Percentiles rank a stretch among this genome's conserved stretches.
Conservation (phyloP, 2,888 invertebrate genomes). For the Dioctria linearis region DNA sequence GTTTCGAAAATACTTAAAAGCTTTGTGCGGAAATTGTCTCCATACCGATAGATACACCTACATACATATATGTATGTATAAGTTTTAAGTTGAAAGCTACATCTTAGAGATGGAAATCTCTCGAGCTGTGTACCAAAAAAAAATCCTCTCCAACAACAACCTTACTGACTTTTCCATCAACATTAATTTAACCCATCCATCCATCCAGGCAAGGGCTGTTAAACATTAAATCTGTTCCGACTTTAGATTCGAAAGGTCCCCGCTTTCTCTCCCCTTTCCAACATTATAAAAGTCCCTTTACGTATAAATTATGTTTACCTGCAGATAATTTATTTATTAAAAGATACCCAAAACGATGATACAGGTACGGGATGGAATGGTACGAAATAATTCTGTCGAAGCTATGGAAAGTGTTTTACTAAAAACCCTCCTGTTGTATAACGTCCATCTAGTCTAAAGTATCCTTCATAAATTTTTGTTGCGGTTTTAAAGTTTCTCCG, state of each 20-base stretch:
- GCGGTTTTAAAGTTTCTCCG: constrained; percentile 25
- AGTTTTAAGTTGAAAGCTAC: too few species aligned
- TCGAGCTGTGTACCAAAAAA: too few species aligned
- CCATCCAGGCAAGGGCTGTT: constrained; percentile 5
- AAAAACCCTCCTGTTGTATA: neutral
- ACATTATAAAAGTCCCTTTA: too few species aligned
- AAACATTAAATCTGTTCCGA: constrained; percentile 21
- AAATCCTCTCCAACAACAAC: too few species aligned
- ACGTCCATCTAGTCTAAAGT: neutral
- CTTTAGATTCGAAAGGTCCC: constrained; percentile 8
- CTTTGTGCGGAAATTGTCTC: constrained; percentile 5
- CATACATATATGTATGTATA: neutral
- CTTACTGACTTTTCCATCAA: constrained; percentile 12
- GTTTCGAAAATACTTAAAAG: constrained; percentile 20
- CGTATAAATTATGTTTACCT: constrained; percentile 5
- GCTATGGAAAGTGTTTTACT: too few species aligned
- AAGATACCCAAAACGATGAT: neutral
- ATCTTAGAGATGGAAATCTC: too few species aligned
- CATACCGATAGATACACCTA: constrained; percentile 14
- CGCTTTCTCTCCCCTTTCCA: neutral
- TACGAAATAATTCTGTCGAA: constrained; percentile 25
- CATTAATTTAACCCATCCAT: constrained; percentile 14
- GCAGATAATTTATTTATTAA: constrained; percentile 10
- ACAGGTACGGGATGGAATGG: neutral
- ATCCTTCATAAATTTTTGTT: constrained; percentile 28